These are phyloP conservation scores for Drosophila maculinotata DNA, from an alignment of 2,888 invertebrate genomes.

Conservation along the genomic window DNA sequence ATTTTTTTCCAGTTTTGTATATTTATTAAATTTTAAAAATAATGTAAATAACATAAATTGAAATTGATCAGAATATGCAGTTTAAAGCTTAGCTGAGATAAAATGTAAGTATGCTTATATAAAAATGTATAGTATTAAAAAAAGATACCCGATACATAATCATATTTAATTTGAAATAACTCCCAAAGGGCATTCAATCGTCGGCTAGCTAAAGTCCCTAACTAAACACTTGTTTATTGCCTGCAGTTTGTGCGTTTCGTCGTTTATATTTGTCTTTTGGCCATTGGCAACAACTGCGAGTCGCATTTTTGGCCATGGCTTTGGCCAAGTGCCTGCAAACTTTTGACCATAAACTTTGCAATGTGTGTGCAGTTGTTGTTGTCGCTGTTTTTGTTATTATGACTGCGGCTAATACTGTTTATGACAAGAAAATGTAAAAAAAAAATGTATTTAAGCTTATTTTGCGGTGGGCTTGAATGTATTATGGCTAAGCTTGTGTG, in stretches of 20 bases:
- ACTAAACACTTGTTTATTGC: conserved; percentile 17
- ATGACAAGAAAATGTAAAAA: conserved; percentile 7
- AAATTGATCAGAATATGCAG: too few species aligned
- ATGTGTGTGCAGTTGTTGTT: conserved; percentile 30
- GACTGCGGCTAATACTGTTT: conserved; percentile 26
- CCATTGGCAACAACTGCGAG: conserved; percentile 33
- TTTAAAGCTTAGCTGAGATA: too few species aligned
- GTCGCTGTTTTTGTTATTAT: conserved; percentile 16
- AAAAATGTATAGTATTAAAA: too few species aligned
- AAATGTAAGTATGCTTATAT: too few species aligned
- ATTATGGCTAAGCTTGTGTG: conserved; percentile 26
- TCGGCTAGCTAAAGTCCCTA: background rate
- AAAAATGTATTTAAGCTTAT: conserved; percentile 30
- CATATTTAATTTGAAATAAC: too few species aligned
- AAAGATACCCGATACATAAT: too few species aligned
- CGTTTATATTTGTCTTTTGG: conserved; percentile 25
- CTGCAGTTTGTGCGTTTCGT: conserved; percentile 13
- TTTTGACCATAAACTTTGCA: conserved; percentile 61
- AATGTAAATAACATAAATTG: too few species aligned
- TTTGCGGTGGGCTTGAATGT: conserved; percentile 37
- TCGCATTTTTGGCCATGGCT: conserved; percentile 66
- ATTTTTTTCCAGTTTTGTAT: background rate
- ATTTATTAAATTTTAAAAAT: too few species aligned
- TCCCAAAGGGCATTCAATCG: conserved; percentile 3
- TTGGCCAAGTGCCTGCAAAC: conserved; percentile 53